phyloP scores from a whole-genome alignment of 2,797 vertebrate genomes.

The Lepilemur septentrionalis region DNA sequence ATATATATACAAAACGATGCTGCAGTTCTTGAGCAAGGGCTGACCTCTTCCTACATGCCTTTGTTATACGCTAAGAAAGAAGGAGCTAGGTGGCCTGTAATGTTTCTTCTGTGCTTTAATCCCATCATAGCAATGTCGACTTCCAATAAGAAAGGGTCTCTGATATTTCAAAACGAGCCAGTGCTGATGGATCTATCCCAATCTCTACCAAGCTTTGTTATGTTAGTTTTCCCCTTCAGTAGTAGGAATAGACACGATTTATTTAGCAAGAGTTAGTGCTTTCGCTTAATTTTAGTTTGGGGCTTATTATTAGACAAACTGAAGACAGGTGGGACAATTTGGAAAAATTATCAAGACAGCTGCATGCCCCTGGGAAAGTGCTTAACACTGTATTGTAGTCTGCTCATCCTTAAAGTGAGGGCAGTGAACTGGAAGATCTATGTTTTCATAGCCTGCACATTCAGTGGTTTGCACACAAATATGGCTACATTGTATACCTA shows the following conservation, averaged over 20 bases:
- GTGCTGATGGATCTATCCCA: not conserved
- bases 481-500: not conserved
- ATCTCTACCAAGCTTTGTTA: not conserved
- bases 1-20: not conserved
- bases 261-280: conserved; percentile 12
- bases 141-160: not conserved
- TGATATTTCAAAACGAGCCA: not conserved
- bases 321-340: not conserved
- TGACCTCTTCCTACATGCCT: not conserved
- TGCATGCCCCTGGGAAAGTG: not conserved
- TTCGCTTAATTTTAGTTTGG: conserved; percentile 12
- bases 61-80: not conserved
- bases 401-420: not conserved
- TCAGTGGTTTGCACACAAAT: not conserved
- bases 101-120: not conserved
- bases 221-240: not conserved
- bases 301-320: not conserved
- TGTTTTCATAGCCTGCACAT: not conserved
- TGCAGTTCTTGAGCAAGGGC: not conserved
- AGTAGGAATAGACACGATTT: not conserved
- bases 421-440: not conserved
- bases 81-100: not conserved
- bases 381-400: not conserved
- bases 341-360: not conserved
- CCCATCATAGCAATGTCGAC: not conserved